Evolutionary conservation across 2,113 vertebrate species (phyloP).

Genomic region (Anhinga anhinga): DNA sequence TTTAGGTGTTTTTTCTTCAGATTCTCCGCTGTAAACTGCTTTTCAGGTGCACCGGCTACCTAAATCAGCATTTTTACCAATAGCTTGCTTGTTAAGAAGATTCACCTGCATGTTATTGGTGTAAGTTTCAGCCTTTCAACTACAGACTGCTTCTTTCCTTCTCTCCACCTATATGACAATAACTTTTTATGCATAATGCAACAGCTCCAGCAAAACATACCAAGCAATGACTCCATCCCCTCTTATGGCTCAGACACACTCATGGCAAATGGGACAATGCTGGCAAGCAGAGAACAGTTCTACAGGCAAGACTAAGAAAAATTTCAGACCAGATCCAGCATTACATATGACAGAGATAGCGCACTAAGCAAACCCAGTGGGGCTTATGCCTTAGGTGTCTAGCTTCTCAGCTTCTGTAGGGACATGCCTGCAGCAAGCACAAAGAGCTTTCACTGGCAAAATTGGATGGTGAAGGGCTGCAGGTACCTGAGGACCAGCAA

Average conservation of each 20-base stretch:
- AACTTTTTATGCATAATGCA: not conserved
- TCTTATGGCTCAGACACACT: not conserved
- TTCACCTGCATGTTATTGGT: not conserved
- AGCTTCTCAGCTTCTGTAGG: not conserved
- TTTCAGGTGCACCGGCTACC: not conserved
- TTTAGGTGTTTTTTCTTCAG: not conserved
- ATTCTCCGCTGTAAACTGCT: not conserved
- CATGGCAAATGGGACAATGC: not conserved
- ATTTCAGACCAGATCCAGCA: not conserved
- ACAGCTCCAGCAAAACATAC: not conserved
- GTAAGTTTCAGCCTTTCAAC: not conserved
- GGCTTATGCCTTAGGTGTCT: not conserved
- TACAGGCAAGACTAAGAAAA: not conserved
- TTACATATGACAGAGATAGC: rapidly evolving
- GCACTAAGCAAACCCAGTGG: not conserved
- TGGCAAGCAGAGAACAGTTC: not conserved
- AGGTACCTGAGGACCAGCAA: not conserved
- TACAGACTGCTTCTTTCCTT: not conserved
- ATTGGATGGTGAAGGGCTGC: not conserved
- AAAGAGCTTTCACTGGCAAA: not conserved
- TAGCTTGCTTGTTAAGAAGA: not conserved
- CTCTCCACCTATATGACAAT: not conserved
- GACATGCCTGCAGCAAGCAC: not conserved
- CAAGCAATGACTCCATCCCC: not conserved
- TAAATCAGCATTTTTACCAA: not conserved